phyloP scores from a whole-genome alignment of 2,113 vertebrate genomes.

The Pseudorasbora parva region DNA sequence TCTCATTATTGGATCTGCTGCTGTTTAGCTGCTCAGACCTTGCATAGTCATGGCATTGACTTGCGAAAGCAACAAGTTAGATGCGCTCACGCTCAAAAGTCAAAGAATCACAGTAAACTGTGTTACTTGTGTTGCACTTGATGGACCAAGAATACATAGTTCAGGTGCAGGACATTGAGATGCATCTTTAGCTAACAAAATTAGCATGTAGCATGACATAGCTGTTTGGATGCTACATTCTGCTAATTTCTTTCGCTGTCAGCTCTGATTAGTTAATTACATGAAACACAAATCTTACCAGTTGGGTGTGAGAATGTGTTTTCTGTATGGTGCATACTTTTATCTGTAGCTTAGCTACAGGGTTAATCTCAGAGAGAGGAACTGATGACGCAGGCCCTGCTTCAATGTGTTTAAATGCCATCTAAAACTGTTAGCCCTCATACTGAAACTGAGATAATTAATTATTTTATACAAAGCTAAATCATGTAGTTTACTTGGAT shows the following conservation, averaged over 20 bases:
- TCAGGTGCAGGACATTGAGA: not conserved
- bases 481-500: not conserved
- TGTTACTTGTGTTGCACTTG: not conserved
- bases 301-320: not conserved
- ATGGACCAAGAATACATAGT: not conserved
- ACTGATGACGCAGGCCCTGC: not conserved
- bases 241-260: not conserved
- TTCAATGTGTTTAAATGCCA: not conserved
- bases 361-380: not conserved
- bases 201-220: not conserved
- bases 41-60: not conserved
- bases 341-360: not conserved
- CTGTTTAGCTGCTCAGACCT: conserved; percentile 50
- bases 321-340: not conserved
- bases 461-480: too few relatives aligned
- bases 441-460: not conserved
- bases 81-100: not conserved
- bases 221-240: not conserved
- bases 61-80: conserved; percentile 28
- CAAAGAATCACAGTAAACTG: conserved; percentile 11
- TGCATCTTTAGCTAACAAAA: not conserved
- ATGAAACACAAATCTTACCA: not conserved
- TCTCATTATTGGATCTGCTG: conserved; percentile 62
- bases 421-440: not conserved
- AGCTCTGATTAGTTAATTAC: conserved; percentile 18